phyloP scores from a whole-genome alignment of 2,797 vertebrate species.

The Furcifer pardalis region DNA sequence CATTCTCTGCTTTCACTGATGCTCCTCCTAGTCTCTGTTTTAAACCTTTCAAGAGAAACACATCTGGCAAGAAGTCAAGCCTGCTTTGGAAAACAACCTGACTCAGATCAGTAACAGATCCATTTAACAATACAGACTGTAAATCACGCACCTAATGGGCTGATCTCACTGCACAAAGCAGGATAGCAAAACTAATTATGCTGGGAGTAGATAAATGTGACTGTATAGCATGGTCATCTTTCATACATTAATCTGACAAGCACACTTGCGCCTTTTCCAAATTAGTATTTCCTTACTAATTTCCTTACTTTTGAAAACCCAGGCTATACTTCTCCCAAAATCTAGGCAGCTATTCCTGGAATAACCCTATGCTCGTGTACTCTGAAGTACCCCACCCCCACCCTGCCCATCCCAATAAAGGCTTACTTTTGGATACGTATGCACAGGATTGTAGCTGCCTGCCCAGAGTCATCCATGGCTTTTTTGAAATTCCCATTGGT shows the following conservation, averaged over 20 bases:
- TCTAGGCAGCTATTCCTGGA: not conserved
- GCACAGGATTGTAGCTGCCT: not conserved
- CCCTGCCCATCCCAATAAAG: not conserved
- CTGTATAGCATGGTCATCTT: not conserved
- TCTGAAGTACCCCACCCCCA: not conserved
- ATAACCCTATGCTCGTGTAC: not conserved
- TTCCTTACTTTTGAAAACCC: not conserved
- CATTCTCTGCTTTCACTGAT: slow-evolving; percentile 48
- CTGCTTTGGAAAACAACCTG: slow-evolving; percentile 21
- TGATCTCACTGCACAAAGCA: slow-evolving; percentile 48
- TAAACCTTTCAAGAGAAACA: slow-evolving; percentile 52
- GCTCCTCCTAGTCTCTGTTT: slow-evolving; percentile 67
- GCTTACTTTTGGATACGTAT: not conserved
- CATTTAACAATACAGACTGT: slow-evolving; percentile 34
- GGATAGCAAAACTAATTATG: slow-evolving; percentile 1
- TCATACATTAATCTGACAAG: not conserved
- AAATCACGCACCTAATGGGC: slow-evolving; percentile 45
- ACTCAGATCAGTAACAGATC: slow-evolving; percentile 46
- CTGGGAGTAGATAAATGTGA: not conserved
- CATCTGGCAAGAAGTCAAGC: slow-evolving; percentile 35
- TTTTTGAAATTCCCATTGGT: no score
- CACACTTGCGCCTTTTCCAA: not conserved
- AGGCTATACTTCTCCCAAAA: not conserved
- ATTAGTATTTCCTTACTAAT: not conserved
- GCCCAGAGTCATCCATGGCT: no score